phyloP scores from a whole-genome alignment of 37 sponge, comb jelly and placozoan species.

The Spongilla lacustris region DNA sequence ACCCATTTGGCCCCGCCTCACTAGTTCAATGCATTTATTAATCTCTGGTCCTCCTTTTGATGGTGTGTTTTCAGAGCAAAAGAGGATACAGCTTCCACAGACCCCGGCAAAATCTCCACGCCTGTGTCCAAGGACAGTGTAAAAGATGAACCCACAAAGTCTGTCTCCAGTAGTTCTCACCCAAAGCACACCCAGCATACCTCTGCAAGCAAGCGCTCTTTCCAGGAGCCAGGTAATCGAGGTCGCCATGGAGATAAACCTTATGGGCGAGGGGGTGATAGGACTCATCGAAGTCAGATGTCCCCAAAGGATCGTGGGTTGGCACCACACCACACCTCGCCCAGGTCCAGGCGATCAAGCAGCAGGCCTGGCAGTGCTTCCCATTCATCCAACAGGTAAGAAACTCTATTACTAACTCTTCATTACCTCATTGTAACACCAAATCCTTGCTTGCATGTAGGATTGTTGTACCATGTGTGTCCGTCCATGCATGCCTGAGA shows the following conservation, averaged over 20 bases:
- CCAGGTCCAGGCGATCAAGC: neutral
- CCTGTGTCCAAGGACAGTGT: neutral
- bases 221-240: neutral
- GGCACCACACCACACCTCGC: neutral
- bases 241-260: neutral
- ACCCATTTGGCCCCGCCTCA: neutral
- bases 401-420: too few species aligned
- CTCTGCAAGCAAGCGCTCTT: neutral
- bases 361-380: neutral
- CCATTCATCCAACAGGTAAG: neutral
- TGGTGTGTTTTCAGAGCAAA: neutral
- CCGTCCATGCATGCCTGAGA: too few species aligned
- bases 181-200: neutral
- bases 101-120: neutral
- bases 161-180: neutral
- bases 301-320: neutral
- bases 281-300: neutral
- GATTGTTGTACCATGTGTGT: too few species aligned
- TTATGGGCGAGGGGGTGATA: neutral
- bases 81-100: neutral
- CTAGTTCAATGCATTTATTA: neutral
- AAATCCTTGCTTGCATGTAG: too few species aligned
- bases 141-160: neutral
- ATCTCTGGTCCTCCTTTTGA: neutral
- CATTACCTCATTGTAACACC: too few species aligned